These are phyloP conservation scores for Synanthedon formicaeformis DNA, from an alignment of 2,888 invertebrate species.

Conservation along the genomic window DNA sequence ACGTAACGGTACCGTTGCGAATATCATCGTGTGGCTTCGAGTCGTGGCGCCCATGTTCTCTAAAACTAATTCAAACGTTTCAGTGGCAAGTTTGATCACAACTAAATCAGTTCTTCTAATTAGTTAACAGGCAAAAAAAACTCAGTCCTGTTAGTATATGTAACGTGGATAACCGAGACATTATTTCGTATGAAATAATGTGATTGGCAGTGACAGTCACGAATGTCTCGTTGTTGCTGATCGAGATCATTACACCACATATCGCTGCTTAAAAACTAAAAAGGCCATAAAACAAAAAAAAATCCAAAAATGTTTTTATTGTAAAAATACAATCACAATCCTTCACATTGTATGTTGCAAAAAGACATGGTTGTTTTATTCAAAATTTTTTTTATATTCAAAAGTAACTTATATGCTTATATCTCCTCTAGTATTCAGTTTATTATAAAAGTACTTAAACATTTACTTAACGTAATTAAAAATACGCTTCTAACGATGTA, in stretches of 20 bases:
- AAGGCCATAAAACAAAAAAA: too few species aligned
- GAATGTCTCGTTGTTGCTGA: background rate
- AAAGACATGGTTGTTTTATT: too few species aligned
- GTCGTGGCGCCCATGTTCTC: slow-evolving; percentile 24
- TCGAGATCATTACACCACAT: background rate
- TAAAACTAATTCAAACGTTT: background rate
- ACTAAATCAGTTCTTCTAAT: background rate
- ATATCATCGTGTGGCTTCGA: slow-evolving; percentile 24
- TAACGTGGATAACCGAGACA: background rate
- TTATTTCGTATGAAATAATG: background rate
- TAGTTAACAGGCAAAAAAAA: slow-evolving; percentile 4
- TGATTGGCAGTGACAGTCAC: background rate
- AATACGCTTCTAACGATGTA: too few species aligned
- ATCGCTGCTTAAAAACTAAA: too few species aligned
- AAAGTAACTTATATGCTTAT: too few species aligned
- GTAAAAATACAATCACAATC: too few species aligned
- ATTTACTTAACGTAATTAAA: too few species aligned
- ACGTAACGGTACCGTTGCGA: slow-evolving; percentile 29
- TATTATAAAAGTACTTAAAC: too few species aligned
- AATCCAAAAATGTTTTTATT: too few species aligned
- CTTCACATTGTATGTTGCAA: too few species aligned
- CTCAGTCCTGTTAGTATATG: slow-evolving; percentile 7
- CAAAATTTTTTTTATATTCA: too few species aligned
- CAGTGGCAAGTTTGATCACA: background rate
- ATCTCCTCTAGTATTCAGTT: too few species aligned